Evolutionary conservation across 2,888 invertebrate genomes (phyloP).

Genomic region (Margaritifera margaritifera): DNA sequence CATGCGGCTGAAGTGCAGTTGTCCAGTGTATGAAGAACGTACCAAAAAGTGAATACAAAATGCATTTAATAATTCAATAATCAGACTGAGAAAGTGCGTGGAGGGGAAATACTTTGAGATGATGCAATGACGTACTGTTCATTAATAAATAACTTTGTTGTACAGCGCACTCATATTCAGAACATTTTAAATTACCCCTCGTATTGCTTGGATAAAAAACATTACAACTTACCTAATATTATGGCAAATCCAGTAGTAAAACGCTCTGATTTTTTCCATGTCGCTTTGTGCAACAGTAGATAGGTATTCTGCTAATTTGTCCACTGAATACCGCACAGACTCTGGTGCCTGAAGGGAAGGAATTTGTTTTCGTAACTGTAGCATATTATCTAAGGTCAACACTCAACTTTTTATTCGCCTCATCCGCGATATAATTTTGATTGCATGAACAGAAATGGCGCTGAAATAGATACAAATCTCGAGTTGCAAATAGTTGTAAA

Average conservation of each 20-base stretch:
- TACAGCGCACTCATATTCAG: background rate
- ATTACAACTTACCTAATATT: conserved; percentile 44
- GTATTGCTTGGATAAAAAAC: background rate
- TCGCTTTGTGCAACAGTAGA: conserved; percentile 27
- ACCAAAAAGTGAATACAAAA: too few relatives aligned
- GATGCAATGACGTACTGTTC: background rate
- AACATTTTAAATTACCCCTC: background rate
- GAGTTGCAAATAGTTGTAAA: too few relatives aligned
- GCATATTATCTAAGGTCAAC: too few relatives aligned
- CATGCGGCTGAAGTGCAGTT: too few relatives aligned
- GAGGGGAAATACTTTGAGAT: background rate
- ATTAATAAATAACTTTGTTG: background rate
- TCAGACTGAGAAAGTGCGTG: too few relatives aligned
- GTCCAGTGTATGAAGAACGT: too few relatives aligned
- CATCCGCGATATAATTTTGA: too few relatives aligned
- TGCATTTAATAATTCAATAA: too few relatives aligned
- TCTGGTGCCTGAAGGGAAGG: conserved; percentile 35
- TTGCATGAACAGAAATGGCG: too few relatives aligned
- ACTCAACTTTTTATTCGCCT: too few relatives aligned
- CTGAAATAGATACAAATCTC: too few relatives aligned
- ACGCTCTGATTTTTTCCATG: conserved; percentile 42
- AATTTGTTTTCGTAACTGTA: too few relatives aligned
- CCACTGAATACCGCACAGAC: conserved; percentile 33
- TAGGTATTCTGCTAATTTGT: conserved; percentile 34
- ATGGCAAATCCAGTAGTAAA: conserved; percentile 45